Evolutionary conservation across 2,888 invertebrate genomes (phyloP).

Genomic region (Drosophila niveifrons): DNA sequence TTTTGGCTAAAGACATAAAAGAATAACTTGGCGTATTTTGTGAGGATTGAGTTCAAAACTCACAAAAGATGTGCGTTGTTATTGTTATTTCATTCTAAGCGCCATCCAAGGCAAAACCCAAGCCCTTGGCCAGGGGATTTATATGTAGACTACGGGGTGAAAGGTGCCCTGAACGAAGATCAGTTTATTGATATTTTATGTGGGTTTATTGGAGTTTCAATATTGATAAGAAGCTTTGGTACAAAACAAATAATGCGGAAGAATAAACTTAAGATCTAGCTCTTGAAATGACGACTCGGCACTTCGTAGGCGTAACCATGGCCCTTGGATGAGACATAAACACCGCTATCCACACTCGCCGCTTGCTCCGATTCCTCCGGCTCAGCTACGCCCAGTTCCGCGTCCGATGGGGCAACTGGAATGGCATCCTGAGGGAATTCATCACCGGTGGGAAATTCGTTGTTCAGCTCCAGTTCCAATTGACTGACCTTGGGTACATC

Average conservation of each 20-base stretch:
- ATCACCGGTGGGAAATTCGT: slow-evolving; percentile 74
- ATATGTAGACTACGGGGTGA: slow-evolving; percentile 35
- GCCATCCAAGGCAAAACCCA: slow-evolving; percentile 49
- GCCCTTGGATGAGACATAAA: slow-evolving; percentile 45
- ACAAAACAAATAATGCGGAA: slow-evolving; percentile 33
- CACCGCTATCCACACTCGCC: slow-evolving; percentile 28
- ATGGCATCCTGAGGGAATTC: slow-evolving; percentile 73
- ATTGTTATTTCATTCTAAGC: slow-evolving; percentile 54
- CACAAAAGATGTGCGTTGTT: slow-evolving; percentile 17
- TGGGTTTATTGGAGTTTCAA: slow-evolving; percentile 9
- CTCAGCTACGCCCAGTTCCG: slow-evolving; percentile 58
- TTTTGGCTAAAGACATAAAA: slow-evolving; percentile 15
- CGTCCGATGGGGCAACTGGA: slow-evolving; percentile 75
- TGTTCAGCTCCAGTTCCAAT: slow-evolving; percentile 69
- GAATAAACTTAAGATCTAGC: slow-evolving; percentile 32
- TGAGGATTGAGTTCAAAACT: slow-evolving; percentile 23
- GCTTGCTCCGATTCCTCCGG: slow-evolving; percentile 39
- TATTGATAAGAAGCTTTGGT: slow-evolving; percentile 60
- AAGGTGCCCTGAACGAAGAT: slow-evolving; percentile 49
- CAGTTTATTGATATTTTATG: slow-evolving; percentile 26
- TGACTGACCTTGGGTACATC: slow-evolving; percentile 70
- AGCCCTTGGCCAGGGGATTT: slow-evolving; percentile 52
- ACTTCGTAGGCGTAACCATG: slow-evolving; percentile 70
- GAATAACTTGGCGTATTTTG: slow-evolving; percentile 16
- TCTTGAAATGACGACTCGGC: slow-evolving; percentile 63